Percentiles rank a stretch among this genome's conserved stretches.
Conservation (phyloP, 2,797 vertebrate genomes). For the Arrhamphus sclerolepis region DNA sequence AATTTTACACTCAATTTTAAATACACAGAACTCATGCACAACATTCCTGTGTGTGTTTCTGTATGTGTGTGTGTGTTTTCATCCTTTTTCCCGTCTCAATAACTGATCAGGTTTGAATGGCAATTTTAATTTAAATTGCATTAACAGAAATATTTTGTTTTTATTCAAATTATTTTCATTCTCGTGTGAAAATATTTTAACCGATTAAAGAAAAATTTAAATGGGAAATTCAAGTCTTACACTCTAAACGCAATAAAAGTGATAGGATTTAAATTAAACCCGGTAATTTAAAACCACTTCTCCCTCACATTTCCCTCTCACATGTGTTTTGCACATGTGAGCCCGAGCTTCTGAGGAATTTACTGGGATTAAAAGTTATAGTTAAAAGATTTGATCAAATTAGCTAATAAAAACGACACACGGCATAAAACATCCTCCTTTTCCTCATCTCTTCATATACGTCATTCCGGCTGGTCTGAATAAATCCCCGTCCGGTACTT, state of each 20-base stretch:
- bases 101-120: too few species aligned
- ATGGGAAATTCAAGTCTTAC: too few species aligned
- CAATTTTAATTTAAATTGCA: neutral
- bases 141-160: neutral
- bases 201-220: neutral
- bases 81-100: too few species aligned
- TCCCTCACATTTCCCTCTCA: conserved; percentile 8
- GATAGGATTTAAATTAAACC: conserved; percentile 22
- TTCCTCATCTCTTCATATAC: conserved; percentile 6
- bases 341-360: conserved; percentile 6
- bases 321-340: conserved; percentile 3
- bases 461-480: conserved; percentile 20
- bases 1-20: too few species aligned
- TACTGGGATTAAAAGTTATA: neutral
- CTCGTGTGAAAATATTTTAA: neutral
- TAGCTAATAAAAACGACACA: conserved; percentile 10
- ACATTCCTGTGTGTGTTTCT: too few species aligned
- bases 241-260: neutral
- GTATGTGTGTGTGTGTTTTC: too few species aligned
- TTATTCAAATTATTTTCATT: neutral
- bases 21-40: too few species aligned
- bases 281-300: conserved; percentile 7
- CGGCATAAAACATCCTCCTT: neutral
- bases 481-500: conserved; percentile 34
- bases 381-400: conserved; percentile 6